phyloP scores from a whole-genome alignment of 2,888 invertebrate species.

The Drosophila aldrichi region DNA sequence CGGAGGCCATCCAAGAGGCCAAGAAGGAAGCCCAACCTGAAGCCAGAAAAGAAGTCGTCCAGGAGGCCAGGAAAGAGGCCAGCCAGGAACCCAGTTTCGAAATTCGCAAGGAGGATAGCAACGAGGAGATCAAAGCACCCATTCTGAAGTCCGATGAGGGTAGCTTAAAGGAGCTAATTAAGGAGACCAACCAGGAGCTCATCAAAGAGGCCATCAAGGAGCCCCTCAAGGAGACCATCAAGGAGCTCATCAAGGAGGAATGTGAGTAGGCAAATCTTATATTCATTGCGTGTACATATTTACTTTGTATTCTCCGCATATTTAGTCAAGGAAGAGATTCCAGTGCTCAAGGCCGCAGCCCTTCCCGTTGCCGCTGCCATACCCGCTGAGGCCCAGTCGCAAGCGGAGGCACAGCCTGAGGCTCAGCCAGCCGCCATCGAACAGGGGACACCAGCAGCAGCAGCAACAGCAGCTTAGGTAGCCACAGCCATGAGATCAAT shows the following conservation, averaged over 20 bases:
- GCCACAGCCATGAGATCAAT: constrained; percentile 24
- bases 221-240: constrained; percentile 39
- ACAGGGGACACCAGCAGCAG: constrained; percentile 25
- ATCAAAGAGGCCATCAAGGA: constrained; percentile 46
- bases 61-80: constrained; percentile 20
- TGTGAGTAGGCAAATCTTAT: constrained; percentile 40
- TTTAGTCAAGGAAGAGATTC: constrained; percentile 48
- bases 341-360: constrained; percentile 44
- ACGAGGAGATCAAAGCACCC: constrained; percentile 12
- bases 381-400: constrained; percentile 28
- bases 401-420: constrained; percentile 35
- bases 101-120: constrained; percentile 16
- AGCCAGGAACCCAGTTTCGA: constrained; percentile 20
- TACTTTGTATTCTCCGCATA: background rate
- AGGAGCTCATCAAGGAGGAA: constrained; percentile 28
- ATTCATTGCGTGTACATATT: background rate
- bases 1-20: constrained; percentile 30
- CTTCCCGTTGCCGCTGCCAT: constrained; percentile 30
- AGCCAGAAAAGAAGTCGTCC: constrained; percentile 15
- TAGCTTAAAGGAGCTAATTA: constrained; percentile 19
- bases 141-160: constrained; percentile 47
- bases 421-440: constrained; percentile 44
- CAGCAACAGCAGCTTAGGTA: constrained; percentile 26
- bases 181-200: constrained; percentile 45
- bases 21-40: constrained; percentile 45